Conservation (phyloP, 2,888 invertebrate genomes). For the Patella ulyssiponensis region DNA sequence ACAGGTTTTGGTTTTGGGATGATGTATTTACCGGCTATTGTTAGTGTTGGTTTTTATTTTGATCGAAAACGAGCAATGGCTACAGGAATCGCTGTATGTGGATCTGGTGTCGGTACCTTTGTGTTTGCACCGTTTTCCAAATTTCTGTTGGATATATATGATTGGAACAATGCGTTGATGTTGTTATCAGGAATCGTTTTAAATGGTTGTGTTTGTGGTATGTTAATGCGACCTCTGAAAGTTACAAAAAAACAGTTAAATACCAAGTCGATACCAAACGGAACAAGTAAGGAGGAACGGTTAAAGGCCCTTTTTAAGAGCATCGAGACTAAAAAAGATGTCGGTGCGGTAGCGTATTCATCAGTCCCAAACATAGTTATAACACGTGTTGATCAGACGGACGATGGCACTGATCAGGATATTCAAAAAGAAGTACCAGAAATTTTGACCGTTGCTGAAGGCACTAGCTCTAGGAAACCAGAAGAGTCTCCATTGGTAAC, state of each 20-base stretch:
- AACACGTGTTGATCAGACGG: not conserved
- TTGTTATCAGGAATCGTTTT: constrained; percentile 82
- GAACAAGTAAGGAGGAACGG: not conserved
- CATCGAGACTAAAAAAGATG: not conserved
- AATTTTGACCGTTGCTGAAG: too few species aligned
- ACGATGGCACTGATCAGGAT: not conserved
- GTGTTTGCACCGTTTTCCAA: constrained; percentile 86
- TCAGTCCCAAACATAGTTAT: constrained; percentile 32
- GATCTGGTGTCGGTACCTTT: constrained; percentile 96
- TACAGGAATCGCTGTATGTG: constrained; percentile 95
- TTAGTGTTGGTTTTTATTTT: constrained; percentile 97
- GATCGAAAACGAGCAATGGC: constrained; percentile 95
- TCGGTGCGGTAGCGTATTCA: constrained; percentile 17
- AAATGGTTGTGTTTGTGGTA: constrained; percentile 83
- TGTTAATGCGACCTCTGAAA: constrained; percentile 86
- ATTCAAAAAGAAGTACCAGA: too few species aligned
- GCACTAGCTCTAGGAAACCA: not conserved
- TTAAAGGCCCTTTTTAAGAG: not conserved
- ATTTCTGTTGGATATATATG: constrained; percentile 77
- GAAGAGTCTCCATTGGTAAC: constrained; percentile 14
- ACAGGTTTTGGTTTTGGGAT: constrained; percentile 93
- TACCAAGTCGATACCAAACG: constrained; percentile 27
- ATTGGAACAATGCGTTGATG: constrained; percentile 85
- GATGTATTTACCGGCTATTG: constrained; percentile 95
- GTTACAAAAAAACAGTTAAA: constrained; percentile 27